Percentiles rank a stretch among this genome's conserved stretches.
Evolutionary conservation across 2,797 vertebrate species (phyloP).

Genomic region (Octomys mimax): DNA sequence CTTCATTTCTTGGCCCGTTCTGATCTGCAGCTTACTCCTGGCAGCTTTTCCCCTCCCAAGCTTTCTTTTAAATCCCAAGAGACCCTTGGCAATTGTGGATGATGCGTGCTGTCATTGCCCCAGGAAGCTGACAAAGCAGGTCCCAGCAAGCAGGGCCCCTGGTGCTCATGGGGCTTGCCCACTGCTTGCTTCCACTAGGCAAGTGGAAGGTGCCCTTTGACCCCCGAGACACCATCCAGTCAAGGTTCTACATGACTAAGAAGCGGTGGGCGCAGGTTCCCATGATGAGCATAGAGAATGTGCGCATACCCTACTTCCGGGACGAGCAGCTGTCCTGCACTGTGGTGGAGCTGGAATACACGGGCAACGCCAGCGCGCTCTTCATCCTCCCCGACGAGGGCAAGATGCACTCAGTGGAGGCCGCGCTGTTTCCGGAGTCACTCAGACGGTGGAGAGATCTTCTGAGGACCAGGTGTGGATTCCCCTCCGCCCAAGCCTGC

Average conservation of each 20-base stretch:
- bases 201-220: slow-evolving; percentile 86
- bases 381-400: slow-evolving; percentile 92
- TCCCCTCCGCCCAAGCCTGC: background rate
- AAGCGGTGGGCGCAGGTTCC: slow-evolving; percentile 90
- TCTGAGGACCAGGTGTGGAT: slow-evolving; percentile 74
- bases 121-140: accelerated
- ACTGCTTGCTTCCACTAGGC: slow-evolving; percentile 72
- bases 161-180: background rate
- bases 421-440: slow-evolving; percentile 87
- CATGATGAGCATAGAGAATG: slow-evolving; percentile 92
- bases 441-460: slow-evolving; percentile 88
- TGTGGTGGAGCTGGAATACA: slow-evolving; percentile 91
- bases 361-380: slow-evolving; percentile 84
- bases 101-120: accelerated
- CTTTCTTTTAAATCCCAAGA: accelerated
- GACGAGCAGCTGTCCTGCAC: slow-evolving; percentile 90
- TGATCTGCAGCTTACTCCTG: accelerated
- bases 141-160: accelerated
- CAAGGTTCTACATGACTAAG: slow-evolving; percentile 90
- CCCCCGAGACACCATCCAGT: background rate
- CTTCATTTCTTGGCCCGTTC: accelerated
- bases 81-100: accelerated
- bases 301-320: slow-evolving; percentile 88
- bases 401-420: slow-evolving; percentile 91
- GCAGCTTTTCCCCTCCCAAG: accelerated